These are phyloP conservation scores for Procambarus virginalis DNA, from an alignment of 1,140 invertebrate genomes.

Conservation along the genomic window DNA sequence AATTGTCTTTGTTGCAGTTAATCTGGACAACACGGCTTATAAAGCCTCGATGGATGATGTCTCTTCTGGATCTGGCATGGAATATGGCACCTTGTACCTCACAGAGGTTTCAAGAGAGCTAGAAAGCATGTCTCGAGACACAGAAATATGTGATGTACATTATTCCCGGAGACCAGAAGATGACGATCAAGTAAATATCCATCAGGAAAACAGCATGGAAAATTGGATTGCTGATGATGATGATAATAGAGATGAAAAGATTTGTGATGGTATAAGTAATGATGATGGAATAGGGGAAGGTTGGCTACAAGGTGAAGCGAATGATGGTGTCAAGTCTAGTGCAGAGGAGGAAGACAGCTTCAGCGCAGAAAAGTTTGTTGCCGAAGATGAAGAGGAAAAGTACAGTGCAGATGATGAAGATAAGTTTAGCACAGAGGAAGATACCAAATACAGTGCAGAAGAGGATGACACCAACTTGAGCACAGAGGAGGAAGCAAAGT, in stretches of 20 bases:
- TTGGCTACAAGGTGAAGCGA: constrained; percentile 5
- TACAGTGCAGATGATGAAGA: constrained; percentile 19
- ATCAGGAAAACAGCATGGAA: constrained; percentile 1
- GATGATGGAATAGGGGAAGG: neutral
- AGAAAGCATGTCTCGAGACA: constrained; percentile 30
- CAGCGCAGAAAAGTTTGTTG: constrained; percentile 4
- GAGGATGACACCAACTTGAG: constrained; percentile 2
- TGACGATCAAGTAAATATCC: constrained; percentile 9
- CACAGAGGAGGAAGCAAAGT: neutral
- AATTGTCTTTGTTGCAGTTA: neutral
- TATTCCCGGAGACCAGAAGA: neutral
- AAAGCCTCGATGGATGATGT: constrained; percentile 41
- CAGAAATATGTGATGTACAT: neutral
- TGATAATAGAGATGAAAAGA: neutral
- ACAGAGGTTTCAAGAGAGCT: constrained; percentile 25
- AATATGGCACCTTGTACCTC: constrained; percentile 21
- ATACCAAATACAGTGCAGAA: constrained; percentile 10
- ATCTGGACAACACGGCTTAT: neutral
- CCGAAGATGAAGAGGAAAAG: constrained; percentile 19
- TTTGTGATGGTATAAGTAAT: neutral
- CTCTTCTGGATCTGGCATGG: constrained; percentile 28
- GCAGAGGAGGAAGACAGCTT: constrained; percentile 1
- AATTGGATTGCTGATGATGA: constrained; percentile 19
- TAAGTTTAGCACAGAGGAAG: constrained; percentile 15
- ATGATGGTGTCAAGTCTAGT: neutral